Evolutionary conservation across 2,797 vertebrate genomes (phyloP), one percentile per base, ranked within the genome.

Genomic region (Rhynchotus rufescens): DNA sequence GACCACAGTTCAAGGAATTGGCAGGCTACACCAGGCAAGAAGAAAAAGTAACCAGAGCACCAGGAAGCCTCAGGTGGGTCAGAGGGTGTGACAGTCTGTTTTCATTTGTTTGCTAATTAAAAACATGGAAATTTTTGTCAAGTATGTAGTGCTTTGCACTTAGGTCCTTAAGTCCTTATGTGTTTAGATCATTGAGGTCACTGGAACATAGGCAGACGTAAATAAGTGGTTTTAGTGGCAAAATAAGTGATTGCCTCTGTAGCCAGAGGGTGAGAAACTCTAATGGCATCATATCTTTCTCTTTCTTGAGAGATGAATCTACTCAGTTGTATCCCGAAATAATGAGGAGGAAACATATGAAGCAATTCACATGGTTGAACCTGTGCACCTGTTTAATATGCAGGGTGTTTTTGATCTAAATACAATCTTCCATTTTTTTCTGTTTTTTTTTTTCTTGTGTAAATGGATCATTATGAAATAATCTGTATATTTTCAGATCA

Each of bases 11-110:
- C 98, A 97, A 97, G 98, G 98, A 95, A 96, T 97, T 94, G 97
- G 97, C 97, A 98, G 98, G 64, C 97, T 97, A 97, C 98, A 98
- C 95, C 96, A 94, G 68, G 89, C 93, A 15, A 97, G 96, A 89
- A 97, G 97, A 10, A 96, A 97, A 92, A 85, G 54, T 59, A 84
- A 25, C 84, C 89, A 96, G 60, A 85, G 96, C 85, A 95, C 94
- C 72, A 93, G 97, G 68, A 98, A 98, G 94, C 97, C 98, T 72
- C 98, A 99, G 98, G 99, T 99, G 95, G 68, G 98, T 97, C 93
- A 34, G 42, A 36, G 76, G 40, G 56, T 14, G 22, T 5, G 13
- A 45, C 15, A 54, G 40, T 71, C 61, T 30, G 28, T 65, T 83
- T 91, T 84, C 71, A 71, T n/a, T 16, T 64, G 7, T 74, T 26